Evolutionary conservation across 1,140 invertebrate species (phyloP), one percentile per base, ranked within the genome.

Genomic region (Tetramorium simillimum): DNA sequence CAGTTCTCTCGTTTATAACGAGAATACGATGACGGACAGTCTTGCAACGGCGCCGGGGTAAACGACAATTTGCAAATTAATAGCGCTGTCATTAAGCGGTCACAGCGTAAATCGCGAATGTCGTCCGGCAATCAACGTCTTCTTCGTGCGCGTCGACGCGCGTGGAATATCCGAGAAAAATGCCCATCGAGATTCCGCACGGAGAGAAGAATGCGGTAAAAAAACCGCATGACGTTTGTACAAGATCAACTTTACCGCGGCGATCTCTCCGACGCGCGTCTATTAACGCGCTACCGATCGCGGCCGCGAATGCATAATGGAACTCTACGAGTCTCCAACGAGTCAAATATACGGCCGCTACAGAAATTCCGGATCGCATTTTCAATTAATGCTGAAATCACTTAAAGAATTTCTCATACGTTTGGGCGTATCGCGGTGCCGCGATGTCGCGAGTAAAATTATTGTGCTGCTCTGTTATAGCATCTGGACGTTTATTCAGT

Each of bases 211-310:
- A 86, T 88, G 63, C 56, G 60, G 70, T 37, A 62, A 56, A 73
- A 63, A 78, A 88, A 33, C 33, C 88, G 73, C 67, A 87, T 88
- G 65, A 67, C 87, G 88, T 88, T 81, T 86, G 58, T 56, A 33
- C 43, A 60, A 77, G 24, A 85, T 53, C 60, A 43, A 65, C 75
- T 75, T 75, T 81, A 28, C 88, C 12, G 86, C 51, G 70, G 58
- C 49, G 58, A 58, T 16, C 33, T 33, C 33, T 33, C 56, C 51
- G 37, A 51, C 56, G 56, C 43, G 58, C 73, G 46, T 89, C 75
- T 67, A 84, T 89, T 70, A 89, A 69, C 40, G 49, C 65, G 21
- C 77, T 46, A 28, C 46, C 43, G 70, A 21, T 88, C 10, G 51
- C 14, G 24, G 67, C 24, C 24, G n/a, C 24, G 24, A 70, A 46